Conservation (phyloP, 1,140 invertebrate species). For the Acyrthosiphon pisum region DNA sequence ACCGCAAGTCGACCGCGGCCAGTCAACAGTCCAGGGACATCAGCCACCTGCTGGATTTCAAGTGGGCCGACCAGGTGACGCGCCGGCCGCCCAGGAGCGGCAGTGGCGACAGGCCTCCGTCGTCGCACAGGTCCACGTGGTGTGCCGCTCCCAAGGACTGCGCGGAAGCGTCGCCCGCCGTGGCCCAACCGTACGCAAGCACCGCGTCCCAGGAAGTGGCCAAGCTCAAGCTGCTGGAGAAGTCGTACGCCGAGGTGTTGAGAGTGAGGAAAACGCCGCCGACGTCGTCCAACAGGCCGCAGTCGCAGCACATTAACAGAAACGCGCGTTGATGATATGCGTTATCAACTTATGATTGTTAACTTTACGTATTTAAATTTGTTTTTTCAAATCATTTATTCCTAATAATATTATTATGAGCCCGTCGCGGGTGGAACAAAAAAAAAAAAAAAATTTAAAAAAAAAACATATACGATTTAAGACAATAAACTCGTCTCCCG, state of each 20-base stretch:
- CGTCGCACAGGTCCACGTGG: conserved; percentile 61
- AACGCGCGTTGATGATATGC: neutral
- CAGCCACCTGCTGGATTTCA: conserved; percentile 57
- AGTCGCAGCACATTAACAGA: conserved; percentile 15
- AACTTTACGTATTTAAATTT: conserved; percentile 8
- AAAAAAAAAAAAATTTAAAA: neutral
- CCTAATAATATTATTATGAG: conserved; percentile 33
- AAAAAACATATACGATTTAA: neutral
- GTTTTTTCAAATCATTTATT: conserved; percentile 41
- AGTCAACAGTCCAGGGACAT: conserved; percentile 44
- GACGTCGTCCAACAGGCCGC: neutral
- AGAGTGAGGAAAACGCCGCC: conserved; percentile 62
- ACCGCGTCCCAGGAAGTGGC: conserved; percentile 77
- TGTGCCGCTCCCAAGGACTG: conserved; percentile 60
- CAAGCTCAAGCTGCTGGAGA: conserved; percentile 78
- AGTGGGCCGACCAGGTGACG: conserved; percentile 46
- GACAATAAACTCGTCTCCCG: neutral
- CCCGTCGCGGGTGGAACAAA: neutral
- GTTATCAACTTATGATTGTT: neutral
- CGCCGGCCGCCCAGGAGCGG: neutral
- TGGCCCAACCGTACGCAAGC: conserved; percentile 60
- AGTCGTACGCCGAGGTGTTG: conserved; percentile 83
- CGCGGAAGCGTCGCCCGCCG: neutral
- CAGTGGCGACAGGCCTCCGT: neutral
- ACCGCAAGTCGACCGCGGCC: neutral